Conservation (phyloP, 2,797 vertebrate species). For the Oreortyx pictus region DNA sequence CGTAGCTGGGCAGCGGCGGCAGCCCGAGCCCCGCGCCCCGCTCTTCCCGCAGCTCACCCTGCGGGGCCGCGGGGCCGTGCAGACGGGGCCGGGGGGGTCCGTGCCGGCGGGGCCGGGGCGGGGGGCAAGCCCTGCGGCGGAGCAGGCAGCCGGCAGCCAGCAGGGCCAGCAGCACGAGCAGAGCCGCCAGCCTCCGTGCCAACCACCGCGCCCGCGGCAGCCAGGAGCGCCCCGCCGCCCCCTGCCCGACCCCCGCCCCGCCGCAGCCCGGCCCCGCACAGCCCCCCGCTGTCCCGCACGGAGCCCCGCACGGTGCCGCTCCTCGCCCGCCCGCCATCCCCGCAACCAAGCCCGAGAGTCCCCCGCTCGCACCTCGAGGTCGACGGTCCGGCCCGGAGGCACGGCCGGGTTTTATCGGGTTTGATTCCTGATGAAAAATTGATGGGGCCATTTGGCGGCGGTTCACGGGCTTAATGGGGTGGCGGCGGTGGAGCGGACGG, state of each 20-base stretch:
- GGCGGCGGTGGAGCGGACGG: neutral
- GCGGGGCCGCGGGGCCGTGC: conserved; percentile 9
- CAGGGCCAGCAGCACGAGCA: conserved; percentile 90
- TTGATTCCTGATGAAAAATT: neutral
- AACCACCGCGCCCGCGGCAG: conserved; percentile 78
- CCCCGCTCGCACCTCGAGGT: conserved; percentile 8
- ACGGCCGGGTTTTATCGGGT: neutral
- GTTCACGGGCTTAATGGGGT: neutral
- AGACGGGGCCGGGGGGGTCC: conserved; percentile 83
- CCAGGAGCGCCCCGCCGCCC: neutral
- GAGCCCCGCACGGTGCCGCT: neutral
- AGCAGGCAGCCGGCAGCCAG: conserved; percentile 95
- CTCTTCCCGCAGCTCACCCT: neutral
- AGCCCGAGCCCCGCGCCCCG: neutral
- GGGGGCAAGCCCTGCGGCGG: conserved; percentile 90
- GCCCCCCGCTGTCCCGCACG: neutral
- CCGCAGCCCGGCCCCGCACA: too few species aligned
- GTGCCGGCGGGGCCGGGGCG: conserved; percentile 83
- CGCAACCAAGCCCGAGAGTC: conserved; percentile 6
- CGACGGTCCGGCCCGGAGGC: conserved; percentile 23
- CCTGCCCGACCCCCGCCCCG: neutral
- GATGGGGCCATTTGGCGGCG: conserved; percentile 2
- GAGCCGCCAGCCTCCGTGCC: conserved; percentile 90
- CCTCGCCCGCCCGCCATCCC: neutral
- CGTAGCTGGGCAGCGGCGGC: conserved; percentile 88